These are phyloP conservation scores for Hartigia nigra DNA, from an alignment of 2,888 invertebrate species.

Conservation along the genomic window DNA sequence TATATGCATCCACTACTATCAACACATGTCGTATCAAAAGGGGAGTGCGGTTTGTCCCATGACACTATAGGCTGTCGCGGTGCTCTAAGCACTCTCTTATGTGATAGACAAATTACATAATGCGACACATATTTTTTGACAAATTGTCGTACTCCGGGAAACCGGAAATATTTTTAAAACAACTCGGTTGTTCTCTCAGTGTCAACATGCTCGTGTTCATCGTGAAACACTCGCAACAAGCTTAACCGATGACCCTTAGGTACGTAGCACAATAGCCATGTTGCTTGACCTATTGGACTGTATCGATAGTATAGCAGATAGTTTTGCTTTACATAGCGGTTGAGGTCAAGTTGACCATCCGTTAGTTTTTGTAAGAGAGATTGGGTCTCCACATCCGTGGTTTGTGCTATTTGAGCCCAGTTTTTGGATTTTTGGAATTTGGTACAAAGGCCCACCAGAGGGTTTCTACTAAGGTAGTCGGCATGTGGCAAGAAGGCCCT, in stretches of 20 bases:
- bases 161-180: neutral
- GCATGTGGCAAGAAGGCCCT: conserved; percentile 3
- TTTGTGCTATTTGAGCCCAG: conserved; percentile 1
- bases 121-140: neutral
- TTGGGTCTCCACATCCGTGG: neutral
- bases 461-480: conserved; percentile 11
- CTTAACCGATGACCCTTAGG: neutral
- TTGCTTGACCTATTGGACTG: neutral
- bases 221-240: conserved; percentile 1
- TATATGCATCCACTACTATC: neutral
- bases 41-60: neutral
- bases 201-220: conserved; percentile 6
- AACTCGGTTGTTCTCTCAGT: neutral
- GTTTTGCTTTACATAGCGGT: too few species aligned
- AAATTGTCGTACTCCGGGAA: neutral
- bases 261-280: conserved; percentile 1
- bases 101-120: neutral
- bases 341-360: too few species aligned
- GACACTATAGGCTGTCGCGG: neutral
- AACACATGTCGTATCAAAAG: neutral
- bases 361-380: neutral
- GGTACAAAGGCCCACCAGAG: neutral
- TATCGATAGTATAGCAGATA: neutral
- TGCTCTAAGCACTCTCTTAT: neutral
- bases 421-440: neutral